phyloP scores from a whole-genome alignment of 2,888 invertebrate species.

The Nasonia oneida region DNA sequence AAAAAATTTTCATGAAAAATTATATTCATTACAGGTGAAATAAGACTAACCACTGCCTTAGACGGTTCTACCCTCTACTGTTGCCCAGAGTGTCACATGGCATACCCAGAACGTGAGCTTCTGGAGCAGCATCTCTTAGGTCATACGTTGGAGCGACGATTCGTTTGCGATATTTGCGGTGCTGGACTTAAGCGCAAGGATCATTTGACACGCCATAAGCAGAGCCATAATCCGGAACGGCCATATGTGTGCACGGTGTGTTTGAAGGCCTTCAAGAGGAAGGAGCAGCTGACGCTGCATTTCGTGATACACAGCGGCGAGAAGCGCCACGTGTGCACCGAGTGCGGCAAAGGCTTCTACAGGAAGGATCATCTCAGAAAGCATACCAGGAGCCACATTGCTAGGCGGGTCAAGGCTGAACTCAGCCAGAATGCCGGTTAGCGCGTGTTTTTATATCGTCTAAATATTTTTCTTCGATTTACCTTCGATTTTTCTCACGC shows the following conservation, averaged over 20 bases:
- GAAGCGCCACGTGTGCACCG: constrained; percentile 91
- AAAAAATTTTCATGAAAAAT: not conserved
- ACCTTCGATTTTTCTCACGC: not conserved
- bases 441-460: constrained; percentile 21
- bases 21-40: constrained; percentile 46
- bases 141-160: constrained; percentile 91
- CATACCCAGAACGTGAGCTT: constrained; percentile 91
- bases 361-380: constrained; percentile 93
- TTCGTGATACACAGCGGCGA: constrained; percentile 95
- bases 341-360: constrained; percentile 94
- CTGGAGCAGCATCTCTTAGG: constrained; percentile 93
- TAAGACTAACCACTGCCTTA: constrained; percentile 79
- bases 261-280: constrained; percentile 92
- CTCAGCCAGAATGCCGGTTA: constrained; percentile 85
- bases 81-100: constrained; percentile 94
- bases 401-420: constrained; percentile 88
- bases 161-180: constrained; percentile 94
- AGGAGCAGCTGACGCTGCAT: constrained; percentile 93
- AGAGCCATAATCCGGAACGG: constrained; percentile 93
- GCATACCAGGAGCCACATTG: constrained; percentile 92
- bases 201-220: constrained; percentile 92
- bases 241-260: constrained; percentile 94
- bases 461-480: not conserved
- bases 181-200: constrained; percentile 93
- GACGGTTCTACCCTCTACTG: constrained; percentile 93